These are phyloP conservation scores for Nestor notabilis DNA, from an alignment of 2,113 vertebrate species.

Conservation along the genomic window DNA sequence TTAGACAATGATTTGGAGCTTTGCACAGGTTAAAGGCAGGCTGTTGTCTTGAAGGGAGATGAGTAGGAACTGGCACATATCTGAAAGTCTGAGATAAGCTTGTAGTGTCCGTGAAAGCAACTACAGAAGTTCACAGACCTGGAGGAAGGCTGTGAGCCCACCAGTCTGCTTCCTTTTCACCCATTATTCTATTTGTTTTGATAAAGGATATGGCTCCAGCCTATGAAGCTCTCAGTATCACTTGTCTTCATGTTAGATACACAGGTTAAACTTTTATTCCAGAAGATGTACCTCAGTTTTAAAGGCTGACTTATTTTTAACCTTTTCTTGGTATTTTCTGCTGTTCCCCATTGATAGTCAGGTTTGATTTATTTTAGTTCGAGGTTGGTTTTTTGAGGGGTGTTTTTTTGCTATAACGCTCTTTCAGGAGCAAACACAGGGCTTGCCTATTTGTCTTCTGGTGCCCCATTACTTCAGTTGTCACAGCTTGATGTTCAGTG, in stretches of 20 bases:
- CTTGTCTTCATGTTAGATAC: background rate
- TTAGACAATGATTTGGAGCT: background rate
- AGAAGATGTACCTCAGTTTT: background rate
- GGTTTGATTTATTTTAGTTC: background rate
- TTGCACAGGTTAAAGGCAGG: background rate
- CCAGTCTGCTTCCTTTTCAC: background rate
- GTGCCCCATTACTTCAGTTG: background rate
- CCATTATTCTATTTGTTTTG: background rate
- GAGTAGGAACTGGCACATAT: fast-evolving
- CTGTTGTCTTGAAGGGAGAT: background rate
- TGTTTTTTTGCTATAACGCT: fast-evolving
- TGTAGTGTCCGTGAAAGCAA: background rate
- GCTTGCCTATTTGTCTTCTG: background rate
- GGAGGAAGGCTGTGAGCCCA: background rate
- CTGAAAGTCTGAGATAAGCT: background rate
- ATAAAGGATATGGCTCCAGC: background rate
- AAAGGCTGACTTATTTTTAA: background rate
- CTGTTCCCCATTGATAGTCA: background rate
- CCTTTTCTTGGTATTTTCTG: background rate
- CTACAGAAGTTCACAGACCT: background rate
- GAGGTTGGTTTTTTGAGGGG: background rate
- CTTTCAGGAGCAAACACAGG: background rate
- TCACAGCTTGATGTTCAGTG: background rate
- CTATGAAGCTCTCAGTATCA: background rate
- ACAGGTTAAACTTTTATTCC: background rate